Evolutionary conservation across 2,113 vertebrate genomes (phyloP), one percentile per base, ranked within the genome.

Genomic region (Forbesichthys agassizii): DNA sequence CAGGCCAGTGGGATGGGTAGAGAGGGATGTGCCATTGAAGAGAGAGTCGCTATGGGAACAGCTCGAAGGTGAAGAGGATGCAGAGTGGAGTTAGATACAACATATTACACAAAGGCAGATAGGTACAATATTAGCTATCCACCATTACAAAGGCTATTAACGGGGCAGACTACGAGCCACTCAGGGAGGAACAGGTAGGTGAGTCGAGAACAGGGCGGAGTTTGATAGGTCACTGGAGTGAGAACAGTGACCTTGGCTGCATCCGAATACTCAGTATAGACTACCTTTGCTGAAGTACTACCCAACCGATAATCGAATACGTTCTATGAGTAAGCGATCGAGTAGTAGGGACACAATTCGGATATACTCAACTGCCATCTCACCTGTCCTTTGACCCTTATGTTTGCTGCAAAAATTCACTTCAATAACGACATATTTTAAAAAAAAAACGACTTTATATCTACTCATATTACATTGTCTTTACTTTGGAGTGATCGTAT

Each of bases 51-150:
- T 20, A 20, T 33, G 57, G 10, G 27, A 20, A 59, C 18, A 59
- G 57, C 10, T 18, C 33, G 18, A 33, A 10, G 36, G 61, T 9
- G 14, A 64, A 20, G 0, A 11, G 4, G 36, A 13, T 16, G 63
- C 66, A 67, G 66, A 47, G 63, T 60, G n/a, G 48, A 59, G 67
- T 71, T 55, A 18, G 52, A 66, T 61, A 46, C 36, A 54, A 66
- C 52, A 54, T 57, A 9, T 54, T 33, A n/a, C 27, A 11, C 16
- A 10, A 27, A 12, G 68, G 10, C 10, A 47, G 42, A 16, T 16
- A 58, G 13, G 46, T 65, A 47, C 60, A 68, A 52, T 67, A 65
- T 68, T 33, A 12, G 58, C 12, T 74, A 81, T 68, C 62, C 57
- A 67, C 18, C 48, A 64, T 42, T 60, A 60, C 56, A 20, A 20